Evolutionary conservation across 2,113 vertebrate species (phyloP).

Genomic region (Hemibagrus wyckioides): DNA sequence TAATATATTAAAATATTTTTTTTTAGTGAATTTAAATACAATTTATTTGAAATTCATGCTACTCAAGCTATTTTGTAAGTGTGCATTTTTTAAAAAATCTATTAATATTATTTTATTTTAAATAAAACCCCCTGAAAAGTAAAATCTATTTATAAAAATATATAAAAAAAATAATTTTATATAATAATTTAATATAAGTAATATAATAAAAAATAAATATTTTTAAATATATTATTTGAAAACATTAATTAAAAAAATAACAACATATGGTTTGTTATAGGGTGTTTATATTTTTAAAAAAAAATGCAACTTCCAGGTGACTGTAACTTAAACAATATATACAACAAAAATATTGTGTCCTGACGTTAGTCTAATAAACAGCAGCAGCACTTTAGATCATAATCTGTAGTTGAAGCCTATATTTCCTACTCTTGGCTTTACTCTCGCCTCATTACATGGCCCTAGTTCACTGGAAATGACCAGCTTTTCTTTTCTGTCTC

Average conservation of each 20-base stretch:
- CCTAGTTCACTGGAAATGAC: neutral
- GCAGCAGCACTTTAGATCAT: neutral
- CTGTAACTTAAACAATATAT: neutral
- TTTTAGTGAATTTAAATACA: too few species aligned
- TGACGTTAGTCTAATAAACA: neutral
- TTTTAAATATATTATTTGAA: too few species aligned
- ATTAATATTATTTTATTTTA: too few species aligned
- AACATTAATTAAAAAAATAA: neutral
- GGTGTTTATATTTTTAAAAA: neutral
- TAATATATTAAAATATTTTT: too few species aligned
- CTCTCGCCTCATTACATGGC: neutral
- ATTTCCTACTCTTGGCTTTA: neutral
- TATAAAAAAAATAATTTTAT: too few species aligned
- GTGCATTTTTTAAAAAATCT: too few species aligned
- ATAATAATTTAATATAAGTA: too few species aligned
- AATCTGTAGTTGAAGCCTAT: neutral
- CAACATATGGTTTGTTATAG: neutral
- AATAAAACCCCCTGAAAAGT: too few species aligned
- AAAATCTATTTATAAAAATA: too few species aligned
- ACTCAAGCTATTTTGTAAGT: too few species aligned
- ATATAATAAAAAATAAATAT: neutral
- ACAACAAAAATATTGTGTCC: too few species aligned
- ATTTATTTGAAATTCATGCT: too few species aligned
- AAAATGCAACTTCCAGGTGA: neutral
- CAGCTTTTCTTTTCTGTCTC: neutral